Evolutionary conservation across 2,888 invertebrate species (phyloP), one percentile per base, ranked within the genome.

Genomic region (Acronicta aceris): DNA sequence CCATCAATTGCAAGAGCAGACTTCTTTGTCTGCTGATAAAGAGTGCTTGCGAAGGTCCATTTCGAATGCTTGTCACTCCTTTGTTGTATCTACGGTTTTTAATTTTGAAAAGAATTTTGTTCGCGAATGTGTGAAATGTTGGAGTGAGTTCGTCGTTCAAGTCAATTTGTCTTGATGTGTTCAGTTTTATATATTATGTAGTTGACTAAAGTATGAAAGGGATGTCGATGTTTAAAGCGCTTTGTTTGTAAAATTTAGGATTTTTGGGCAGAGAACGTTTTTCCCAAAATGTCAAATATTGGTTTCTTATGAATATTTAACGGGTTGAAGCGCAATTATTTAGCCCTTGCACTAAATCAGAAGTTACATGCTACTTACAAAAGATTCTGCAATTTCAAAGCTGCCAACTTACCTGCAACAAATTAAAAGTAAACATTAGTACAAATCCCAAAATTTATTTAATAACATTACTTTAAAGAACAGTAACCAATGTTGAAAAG

Each of bases 1-100:
- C 81, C 85, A 85, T 87, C 86, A 85, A 85, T 86, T 83, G 86
- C 81, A 82, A 78, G 77, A 77, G 71, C 81, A 81, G 69, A 69
- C 65, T 79, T 79, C 83, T 84, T 85, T 87, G 83, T 85, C 78
- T 79, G 63, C 61, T 65, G 65, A 76, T 75, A 81, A 80, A 83
- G 63, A 84, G 79, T 79, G 73, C 57, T 67, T 47, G 62, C 65
- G 50, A 55, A 67, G 70, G 78, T 79, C 74, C 81, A 81, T 82
- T 78, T 65, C 68, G 62, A 81, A 78, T 75, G 66, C 76, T 74
- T 71, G 71, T 80, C 76, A 75, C 68, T 69, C 61, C 66, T 75
- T 81, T 78, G 75, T 79, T 80, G 53, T 58, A 64, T 50, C 49
- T 43, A 48, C 49, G 54, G 49, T 66, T 68, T 77, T 76, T 71